Evolutionary conservation across 2,888 invertebrate species (phyloP).

Genomic region (Acrocyrtus sp.): DNA sequence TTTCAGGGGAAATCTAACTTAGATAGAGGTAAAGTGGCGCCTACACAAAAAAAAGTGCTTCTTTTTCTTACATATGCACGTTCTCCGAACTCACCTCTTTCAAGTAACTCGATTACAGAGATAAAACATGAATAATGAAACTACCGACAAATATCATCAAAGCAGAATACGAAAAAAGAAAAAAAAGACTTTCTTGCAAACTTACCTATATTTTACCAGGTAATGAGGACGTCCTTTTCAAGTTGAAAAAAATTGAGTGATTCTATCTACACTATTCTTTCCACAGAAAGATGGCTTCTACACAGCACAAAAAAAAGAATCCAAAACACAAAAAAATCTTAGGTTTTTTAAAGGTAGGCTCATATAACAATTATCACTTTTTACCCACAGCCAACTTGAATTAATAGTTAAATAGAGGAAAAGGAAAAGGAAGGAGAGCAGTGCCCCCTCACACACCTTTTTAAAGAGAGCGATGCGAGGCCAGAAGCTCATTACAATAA

Average conservation of each 20-base stretch:
- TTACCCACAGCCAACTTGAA: conserved; percentile 12
- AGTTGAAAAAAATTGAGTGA: conserved; percentile 47
- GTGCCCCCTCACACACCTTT: too few species aligned
- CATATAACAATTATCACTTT: conserved; percentile 39
- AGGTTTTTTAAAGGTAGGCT: background rate
- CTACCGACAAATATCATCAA: too few species aligned
- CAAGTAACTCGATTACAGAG: too few species aligned
- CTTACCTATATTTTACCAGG: conserved; percentile 49
- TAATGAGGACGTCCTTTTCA: conserved; percentile 40
- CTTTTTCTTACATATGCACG: too few species aligned
- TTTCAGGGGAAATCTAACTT: background rate
- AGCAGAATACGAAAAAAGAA: background rate
- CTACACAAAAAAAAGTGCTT: too few species aligned
- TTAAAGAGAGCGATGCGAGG: too few species aligned
- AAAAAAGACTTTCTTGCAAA: background rate
- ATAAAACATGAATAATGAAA: too few species aligned
- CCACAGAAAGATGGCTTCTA: background rate
- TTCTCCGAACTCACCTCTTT: too few species aligned
- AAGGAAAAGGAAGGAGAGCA: conserved; percentile 5
- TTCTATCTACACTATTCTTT: too few species aligned
- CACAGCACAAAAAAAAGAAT: background rate
- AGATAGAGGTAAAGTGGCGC: too few species aligned
- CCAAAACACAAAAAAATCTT: background rate
- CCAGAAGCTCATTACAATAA: conserved; percentile 38
- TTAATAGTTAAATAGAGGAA: conserved; percentile 27